phyloP scores from a whole-genome alignment of 2,888 invertebrate genomes.

The Acanthosoma haemorrhoidale region DNA sequence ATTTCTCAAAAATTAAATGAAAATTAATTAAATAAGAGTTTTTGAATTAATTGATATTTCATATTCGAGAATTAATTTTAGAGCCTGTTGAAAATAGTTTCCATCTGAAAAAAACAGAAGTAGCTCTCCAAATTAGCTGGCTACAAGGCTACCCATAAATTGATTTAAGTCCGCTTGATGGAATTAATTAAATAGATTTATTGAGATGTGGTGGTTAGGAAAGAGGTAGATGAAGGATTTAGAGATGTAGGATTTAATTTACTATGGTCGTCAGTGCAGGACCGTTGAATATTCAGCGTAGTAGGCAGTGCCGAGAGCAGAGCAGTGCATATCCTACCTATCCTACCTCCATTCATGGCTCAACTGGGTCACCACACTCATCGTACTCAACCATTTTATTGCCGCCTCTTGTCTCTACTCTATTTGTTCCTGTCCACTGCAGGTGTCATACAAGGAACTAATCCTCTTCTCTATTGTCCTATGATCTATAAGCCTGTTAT shows the following conservation, averaged over 20 bases:
- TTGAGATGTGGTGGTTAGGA: background rate
- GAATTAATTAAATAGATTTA: conserved; percentile 6
- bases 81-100: no score
- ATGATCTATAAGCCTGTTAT: no score
- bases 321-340: background rate
- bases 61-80: no score
- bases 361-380: background rate
- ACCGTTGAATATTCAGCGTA: background rate
- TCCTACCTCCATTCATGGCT: no score
- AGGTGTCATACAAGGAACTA: no score
- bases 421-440: background rate
- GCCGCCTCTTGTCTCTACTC: background rate
- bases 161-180: background rate
- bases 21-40: no score
- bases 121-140: background rate
- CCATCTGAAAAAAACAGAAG: no score
- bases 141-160: background rate
- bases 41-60: no score
- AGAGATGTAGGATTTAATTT: background rate
- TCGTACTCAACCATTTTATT: background rate
- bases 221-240: background rate
- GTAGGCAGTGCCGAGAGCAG: no score
- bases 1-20: no score
- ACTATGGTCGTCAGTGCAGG: background rate
- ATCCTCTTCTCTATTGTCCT: no score